Evolutionary conservation across 1,140 invertebrate species (phyloP).

Genomic region (Paralvinella palmiformis): DNA sequence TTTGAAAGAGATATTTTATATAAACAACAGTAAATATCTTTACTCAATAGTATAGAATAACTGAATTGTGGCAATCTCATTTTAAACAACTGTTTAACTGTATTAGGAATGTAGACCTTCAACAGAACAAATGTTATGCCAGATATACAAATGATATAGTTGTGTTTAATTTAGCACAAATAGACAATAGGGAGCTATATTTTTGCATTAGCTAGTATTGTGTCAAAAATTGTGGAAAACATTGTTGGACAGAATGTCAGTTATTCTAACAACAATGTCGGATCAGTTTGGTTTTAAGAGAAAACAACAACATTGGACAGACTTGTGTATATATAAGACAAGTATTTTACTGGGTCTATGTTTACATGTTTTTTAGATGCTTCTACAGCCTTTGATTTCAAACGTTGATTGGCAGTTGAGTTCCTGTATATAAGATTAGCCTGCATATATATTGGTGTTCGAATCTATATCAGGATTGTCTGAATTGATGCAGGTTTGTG

Average conservation of each 20-base stretch:
- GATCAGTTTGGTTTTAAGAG: background rate
- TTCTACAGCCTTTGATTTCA: background rate
- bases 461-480: too few relatives aligned
- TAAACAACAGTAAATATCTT: too few relatives aligned
- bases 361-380: background rate
- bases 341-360: background rate
- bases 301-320: background rate
- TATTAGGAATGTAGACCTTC: too few relatives aligned
- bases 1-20: too few relatives aligned
- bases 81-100: too few relatives aligned
- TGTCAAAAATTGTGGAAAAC: background rate
- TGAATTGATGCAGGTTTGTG: too few relatives aligned
- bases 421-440: background rate
- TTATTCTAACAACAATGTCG: background rate
- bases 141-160: too few relatives aligned
- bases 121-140: too few relatives aligned
- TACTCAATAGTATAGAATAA: too few relatives aligned
- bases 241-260: background rate
- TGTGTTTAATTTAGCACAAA: too few relatives aligned
- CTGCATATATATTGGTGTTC: background rate
- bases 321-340: background rate
- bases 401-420: background rate
- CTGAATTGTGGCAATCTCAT: too few relatives aligned
- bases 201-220: background rate
- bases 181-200: too few relatives aligned